Evolutionary conservation across 2,888 invertebrate genomes (phyloP).

Genomic region (Drosophila percnosoma): DNA sequence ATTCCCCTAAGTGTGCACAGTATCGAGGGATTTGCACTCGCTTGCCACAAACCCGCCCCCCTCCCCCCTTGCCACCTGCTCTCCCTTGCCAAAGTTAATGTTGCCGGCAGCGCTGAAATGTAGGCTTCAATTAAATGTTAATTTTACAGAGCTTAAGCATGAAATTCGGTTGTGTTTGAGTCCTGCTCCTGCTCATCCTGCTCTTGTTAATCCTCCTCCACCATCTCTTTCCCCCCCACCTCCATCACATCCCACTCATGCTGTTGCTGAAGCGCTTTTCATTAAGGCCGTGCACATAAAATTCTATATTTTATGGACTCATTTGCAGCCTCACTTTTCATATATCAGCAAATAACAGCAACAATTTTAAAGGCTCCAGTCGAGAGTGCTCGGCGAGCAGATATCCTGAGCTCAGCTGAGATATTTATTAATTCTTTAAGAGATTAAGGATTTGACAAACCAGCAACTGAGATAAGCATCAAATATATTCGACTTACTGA

Average conservation of each 20-base stretch:
- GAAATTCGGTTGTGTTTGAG: conserved; percentile 55
- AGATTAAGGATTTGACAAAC: not conserved
- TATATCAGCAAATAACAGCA: conserved; percentile 5
- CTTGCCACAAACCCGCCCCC: not conserved
- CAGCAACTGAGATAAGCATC: not conserved
- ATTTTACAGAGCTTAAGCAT: conserved; percentile 81
- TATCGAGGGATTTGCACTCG: conserved; percentile 50
- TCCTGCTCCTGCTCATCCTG: not conserved
- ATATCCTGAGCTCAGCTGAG: not conserved
- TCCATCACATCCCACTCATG: not conserved
- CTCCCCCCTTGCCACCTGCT: not conserved
- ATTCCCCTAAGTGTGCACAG: not conserved
- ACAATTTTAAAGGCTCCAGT: not conserved
- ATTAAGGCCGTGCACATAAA: conserved; percentile 67
- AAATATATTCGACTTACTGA: not conserved
- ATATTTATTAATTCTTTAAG: not conserved
- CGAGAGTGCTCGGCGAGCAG: not conserved
- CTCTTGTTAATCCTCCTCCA: not conserved
- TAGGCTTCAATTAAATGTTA: conserved; percentile 81
- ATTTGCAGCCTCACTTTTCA: conserved; percentile 44
- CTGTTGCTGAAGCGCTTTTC: conserved; percentile 53
- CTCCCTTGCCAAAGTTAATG: conserved; percentile 28
- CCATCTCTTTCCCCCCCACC: not conserved
- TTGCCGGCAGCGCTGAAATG: conserved; percentile 58
- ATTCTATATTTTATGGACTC: conserved; percentile 67